phyloP scores from a whole-genome alignment of 2,888 invertebrate species.

The Agonum fuliginosum region DNA sequence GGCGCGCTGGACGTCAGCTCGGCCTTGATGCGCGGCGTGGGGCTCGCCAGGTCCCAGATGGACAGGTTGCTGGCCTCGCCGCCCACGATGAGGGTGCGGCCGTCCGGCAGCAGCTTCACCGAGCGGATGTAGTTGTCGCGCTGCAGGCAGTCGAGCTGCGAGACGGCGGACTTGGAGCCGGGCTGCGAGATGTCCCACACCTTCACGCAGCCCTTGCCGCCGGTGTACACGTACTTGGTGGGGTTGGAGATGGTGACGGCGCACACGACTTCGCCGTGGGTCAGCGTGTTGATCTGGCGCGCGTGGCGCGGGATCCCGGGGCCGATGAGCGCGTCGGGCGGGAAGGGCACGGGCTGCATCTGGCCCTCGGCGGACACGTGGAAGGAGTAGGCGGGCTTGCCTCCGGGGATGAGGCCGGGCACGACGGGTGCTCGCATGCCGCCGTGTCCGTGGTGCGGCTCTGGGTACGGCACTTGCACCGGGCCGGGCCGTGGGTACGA shows the following conservation, averaged over 20 bases:
- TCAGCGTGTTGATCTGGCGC: slow-evolving; percentile 90
- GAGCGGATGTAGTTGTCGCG: slow-evolving; percentile 97
- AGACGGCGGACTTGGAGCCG: slow-evolving; percentile 85
- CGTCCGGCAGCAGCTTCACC: slow-evolving; percentile 95
- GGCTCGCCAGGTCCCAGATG: slow-evolving; percentile 95
- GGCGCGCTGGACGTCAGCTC: slow-evolving; percentile 94
- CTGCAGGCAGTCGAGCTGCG: slow-evolving; percentile 93
- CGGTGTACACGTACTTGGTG: slow-evolving; percentile 96
- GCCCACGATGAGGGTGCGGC: slow-evolving; percentile 95
- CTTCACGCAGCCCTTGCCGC: slow-evolving; percentile 96
- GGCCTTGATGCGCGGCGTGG: slow-evolving; percentile 93
- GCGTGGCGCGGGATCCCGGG: slow-evolving; percentile 96
- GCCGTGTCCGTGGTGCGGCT: slow-evolving; percentile 80
- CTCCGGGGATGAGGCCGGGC: slow-evolving; percentile 83
- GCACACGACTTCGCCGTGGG: slow-evolving; percentile 98
- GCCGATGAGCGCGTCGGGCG: slow-evolving; percentile 92
- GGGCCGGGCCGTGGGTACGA: slow-evolving; percentile 79
- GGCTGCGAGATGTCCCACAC: slow-evolving; percentile 88
- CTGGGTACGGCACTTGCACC: slow-evolving; percentile 78
- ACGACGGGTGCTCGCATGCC: slow-evolving; percentile 81
- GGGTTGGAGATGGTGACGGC: slow-evolving; percentile 95
- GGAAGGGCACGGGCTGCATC: slow-evolving; percentile 94
- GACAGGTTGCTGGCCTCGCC: slow-evolving; percentile 97
- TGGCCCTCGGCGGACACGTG: slow-evolving; percentile 93
- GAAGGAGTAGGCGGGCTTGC: slow-evolving; percentile 96